Conservation (phyloP, 2,113 vertebrate species). For the Chelonoidis abingdonii region DNA sequence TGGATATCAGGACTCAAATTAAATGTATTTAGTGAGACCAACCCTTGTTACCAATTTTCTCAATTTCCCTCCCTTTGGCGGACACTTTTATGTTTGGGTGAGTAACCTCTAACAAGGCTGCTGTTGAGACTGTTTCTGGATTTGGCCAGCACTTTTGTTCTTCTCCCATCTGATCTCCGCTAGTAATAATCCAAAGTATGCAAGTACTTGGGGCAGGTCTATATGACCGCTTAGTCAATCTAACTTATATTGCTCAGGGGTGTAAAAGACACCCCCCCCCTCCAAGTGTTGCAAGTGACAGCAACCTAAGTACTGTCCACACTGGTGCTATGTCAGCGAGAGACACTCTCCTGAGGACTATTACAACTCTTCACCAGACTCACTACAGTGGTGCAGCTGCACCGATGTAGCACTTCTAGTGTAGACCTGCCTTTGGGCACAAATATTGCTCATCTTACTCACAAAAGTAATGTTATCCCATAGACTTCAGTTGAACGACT, state of each 20-base stretch:
- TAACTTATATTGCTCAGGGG: too few species aligned
- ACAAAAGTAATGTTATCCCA: background rate
- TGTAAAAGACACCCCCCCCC: too few species aligned
- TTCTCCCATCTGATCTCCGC: background rate
- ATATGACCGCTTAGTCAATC: too few species aligned
- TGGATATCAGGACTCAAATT: background rate
- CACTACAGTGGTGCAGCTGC: too few species aligned
- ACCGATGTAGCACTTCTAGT: too few species aligned
- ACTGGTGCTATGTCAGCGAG: too few species aligned
- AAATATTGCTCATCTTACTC: background rate
- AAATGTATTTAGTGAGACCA: background rate
- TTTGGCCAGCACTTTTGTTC: background rate
- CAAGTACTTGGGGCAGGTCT: background rate
- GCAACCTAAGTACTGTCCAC: too few species aligned
- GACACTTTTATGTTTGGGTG: background rate
- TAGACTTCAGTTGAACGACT: background rate
- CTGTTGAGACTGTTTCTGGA: background rate
- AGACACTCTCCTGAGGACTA: too few species aligned
- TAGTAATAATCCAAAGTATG: background rate
- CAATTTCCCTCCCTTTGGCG: background rate
- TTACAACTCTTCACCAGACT: too few species aligned
- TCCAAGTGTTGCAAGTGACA: too few species aligned
- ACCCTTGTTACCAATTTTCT: background rate
- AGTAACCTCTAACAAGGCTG: background rate
- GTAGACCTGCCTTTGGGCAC: too few species aligned